phyloP scores from a whole-genome alignment of 2,888 invertebrate species.

The Habroteleia sp. region DNA sequence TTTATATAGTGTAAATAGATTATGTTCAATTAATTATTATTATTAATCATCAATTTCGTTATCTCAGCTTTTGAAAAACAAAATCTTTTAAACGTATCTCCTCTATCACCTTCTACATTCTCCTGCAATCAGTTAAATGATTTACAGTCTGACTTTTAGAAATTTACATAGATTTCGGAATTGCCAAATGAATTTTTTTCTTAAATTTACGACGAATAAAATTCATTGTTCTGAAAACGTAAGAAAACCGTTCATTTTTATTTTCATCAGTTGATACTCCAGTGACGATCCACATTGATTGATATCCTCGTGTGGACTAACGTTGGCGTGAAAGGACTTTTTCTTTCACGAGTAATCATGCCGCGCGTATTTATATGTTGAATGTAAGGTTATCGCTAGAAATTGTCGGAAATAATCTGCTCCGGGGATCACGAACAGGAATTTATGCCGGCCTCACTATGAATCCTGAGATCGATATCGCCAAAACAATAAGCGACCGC shows the following conservation, averaged over 20 bases:
- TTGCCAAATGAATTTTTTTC: too few relatives aligned
- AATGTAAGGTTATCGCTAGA: slow-evolving; percentile 33
- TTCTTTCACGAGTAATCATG: slow-evolving; percentile 33
- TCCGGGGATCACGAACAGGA: slow-evolving; percentile 33
- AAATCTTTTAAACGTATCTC: too few relatives aligned
- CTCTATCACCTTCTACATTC: too few relatives aligned
- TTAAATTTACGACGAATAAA: too few relatives aligned
- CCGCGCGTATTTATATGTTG: slow-evolving; percentile 31
- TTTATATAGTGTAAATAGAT: too few relatives aligned
- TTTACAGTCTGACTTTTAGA: too few relatives aligned
- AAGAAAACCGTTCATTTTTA: slow-evolving; percentile 1
- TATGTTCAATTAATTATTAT: too few relatives aligned
- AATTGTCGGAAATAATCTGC: slow-evolving; percentile 49
- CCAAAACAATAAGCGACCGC: slow-evolving; percentile 48
- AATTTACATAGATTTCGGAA: too few relatives aligned
- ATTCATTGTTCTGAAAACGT: too few relatives aligned
- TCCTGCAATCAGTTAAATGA: too few relatives aligned
- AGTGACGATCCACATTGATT: slow-evolving; percentile 42
- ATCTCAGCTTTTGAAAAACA: too few relatives aligned
- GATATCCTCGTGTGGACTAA: slow-evolving; percentile 39
- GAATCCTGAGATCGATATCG: slow-evolving; percentile 48
- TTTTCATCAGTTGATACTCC: not conserved
- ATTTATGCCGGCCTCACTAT: slow-evolving; percentile 43
- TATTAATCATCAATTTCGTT: too few relatives aligned
- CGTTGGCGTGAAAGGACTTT: slow-evolving; percentile 51